These are phyloP conservation scores for Mamestra brassicae DNA, from an alignment of 2,888 invertebrate species.

Conservation along the genomic window DNA sequence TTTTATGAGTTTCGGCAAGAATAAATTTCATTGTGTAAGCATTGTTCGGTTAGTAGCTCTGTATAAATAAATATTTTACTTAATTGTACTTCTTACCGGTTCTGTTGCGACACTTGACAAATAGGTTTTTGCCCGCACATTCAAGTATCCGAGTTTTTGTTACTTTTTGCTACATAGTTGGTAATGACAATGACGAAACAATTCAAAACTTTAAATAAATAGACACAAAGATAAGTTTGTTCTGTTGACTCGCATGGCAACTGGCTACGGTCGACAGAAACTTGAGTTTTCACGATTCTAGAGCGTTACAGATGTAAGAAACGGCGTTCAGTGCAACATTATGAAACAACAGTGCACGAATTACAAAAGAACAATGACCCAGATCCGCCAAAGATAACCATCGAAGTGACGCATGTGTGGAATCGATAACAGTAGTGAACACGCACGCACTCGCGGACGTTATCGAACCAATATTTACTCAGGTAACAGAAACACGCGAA, in stretches of 20 bases:
- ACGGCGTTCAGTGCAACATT: slow-evolving; percentile 69
- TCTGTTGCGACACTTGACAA: slow-evolving; percentile 65
- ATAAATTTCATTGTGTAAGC: slow-evolving; percentile 44
- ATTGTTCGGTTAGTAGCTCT: slow-evolving; percentile 49
- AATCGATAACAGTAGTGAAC: slow-evolving; percentile 89
- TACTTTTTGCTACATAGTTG: slow-evolving; percentile 64
- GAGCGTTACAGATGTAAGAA: slow-evolving; percentile 58
- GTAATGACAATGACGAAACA: slow-evolving; percentile 59
- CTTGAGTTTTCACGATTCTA: slow-evolving; percentile 29
- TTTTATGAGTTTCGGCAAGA: slow-evolving; percentile 47
- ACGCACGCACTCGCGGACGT: slow-evolving; percentile 86
- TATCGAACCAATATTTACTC: slow-evolving; percentile 88
- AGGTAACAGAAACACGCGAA: slow-evolving; percentile 85
- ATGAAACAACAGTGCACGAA: slow-evolving; percentile 76
- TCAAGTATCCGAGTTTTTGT: slow-evolving; percentile 71
- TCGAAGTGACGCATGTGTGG: slow-evolving; percentile 89
- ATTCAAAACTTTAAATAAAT: slow-evolving; percentile 60
- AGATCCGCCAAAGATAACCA: slow-evolving; percentile 89
- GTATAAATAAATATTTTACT: slow-evolving; percentile 59
- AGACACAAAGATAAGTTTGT: slow-evolving; percentile 45
- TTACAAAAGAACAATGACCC: slow-evolving; percentile 90
- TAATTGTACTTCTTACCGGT: slow-evolving; percentile 60
- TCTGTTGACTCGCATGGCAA: slow-evolving; percentile 47
- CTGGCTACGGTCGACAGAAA: slow-evolving; percentile 17
- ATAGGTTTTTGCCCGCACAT: slow-evolving; percentile 68